phyloP scores from a whole-genome alignment of 2,888 invertebrate genomes.

The Drosophila putrida region DNA sequence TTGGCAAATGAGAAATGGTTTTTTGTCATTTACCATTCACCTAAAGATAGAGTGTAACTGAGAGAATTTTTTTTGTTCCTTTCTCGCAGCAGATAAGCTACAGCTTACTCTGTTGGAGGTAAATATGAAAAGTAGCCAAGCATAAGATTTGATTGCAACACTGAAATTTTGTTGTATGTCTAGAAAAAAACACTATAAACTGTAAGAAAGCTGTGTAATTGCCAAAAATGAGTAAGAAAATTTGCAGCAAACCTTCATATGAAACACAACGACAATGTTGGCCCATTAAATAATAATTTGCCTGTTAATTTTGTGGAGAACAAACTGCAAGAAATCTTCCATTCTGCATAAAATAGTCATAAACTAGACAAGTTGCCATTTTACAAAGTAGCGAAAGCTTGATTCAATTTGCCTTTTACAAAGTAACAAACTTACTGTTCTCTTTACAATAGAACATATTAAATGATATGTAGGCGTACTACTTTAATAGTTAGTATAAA shows the following conservation, averaged over 20 bases:
- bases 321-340: not conserved
- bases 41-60: not conserved
- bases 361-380: not conserved
- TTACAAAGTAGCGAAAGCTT: conserved; percentile 10
- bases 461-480: not conserved
- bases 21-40: not conserved
- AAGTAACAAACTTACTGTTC: not conserved
- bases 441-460: not conserved
- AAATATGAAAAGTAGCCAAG: not conserved
- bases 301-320: not conserved
- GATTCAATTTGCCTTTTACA: conserved; percentile 6
- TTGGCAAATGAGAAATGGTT: conserved; percentile 2
- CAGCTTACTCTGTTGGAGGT: conserved; percentile 7
- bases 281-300: conserved; percentile 13
- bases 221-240: not conserved
- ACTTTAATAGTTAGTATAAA: too few species aligned
- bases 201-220: not conserved
- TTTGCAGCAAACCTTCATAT: not conserved
- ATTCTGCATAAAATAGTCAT: conserved; percentile 15
- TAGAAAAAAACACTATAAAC: not conserved
- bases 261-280: conserved; percentile 14
- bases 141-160: conserved; percentile 3
- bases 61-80: not conserved
- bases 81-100: not conserved
- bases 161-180: not conserved